phyloP scores from a whole-genome alignment of 2,888 invertebrate species.

The Dynastes tityus region DNA sequence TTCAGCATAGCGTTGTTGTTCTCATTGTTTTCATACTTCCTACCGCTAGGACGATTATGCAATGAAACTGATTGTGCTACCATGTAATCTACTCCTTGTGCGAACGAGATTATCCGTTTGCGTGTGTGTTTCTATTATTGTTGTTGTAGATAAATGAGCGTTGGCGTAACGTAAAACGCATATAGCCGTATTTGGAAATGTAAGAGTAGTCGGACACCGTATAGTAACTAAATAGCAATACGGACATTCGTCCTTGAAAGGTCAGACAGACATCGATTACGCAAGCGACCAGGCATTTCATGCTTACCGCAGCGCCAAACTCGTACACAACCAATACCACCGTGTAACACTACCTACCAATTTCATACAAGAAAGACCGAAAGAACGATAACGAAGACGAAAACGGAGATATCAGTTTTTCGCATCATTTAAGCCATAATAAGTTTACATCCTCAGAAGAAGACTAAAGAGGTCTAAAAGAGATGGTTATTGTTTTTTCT shows the following conservation, averaged over 20 bases:
- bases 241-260: slow-evolving; percentile 55
- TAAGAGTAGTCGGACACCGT: slow-evolving; percentile 38
- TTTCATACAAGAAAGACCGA: slow-evolving; percentile 3
- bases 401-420: too few relatives aligned
- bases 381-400: not conserved
- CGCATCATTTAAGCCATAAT: too few relatives aligned
- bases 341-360: slow-evolving; percentile 9
- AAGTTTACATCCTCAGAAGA: too few relatives aligned
- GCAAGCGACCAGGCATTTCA: slow-evolving; percentile 50
- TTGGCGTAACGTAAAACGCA: slow-evolving; percentile 48
- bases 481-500: too few relatives aligned
- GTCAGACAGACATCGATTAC: slow-evolving; percentile 55
- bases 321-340: slow-evolving; percentile 26
- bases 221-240: slow-evolving; percentile 47
- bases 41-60: slow-evolving; percentile 5
- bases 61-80: slow-evolving; percentile 27
- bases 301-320: slow-evolving; percentile 44
- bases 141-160: slow-evolving; percentile 34
- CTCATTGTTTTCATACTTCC: not conserved
- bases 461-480: too few relatives aligned
- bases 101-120: slow-evolving; percentile 26
- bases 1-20: not conserved
- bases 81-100: slow-evolving; percentile 17
- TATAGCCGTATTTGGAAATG: slow-evolving; percentile 48
- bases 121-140: slow-evolving; percentile 34